These are phyloP conservation scores for Neolamprologus fasciatus DNA, from an alignment of 2,113 vertebrate genomes.

Conservation along the genomic window DNA sequence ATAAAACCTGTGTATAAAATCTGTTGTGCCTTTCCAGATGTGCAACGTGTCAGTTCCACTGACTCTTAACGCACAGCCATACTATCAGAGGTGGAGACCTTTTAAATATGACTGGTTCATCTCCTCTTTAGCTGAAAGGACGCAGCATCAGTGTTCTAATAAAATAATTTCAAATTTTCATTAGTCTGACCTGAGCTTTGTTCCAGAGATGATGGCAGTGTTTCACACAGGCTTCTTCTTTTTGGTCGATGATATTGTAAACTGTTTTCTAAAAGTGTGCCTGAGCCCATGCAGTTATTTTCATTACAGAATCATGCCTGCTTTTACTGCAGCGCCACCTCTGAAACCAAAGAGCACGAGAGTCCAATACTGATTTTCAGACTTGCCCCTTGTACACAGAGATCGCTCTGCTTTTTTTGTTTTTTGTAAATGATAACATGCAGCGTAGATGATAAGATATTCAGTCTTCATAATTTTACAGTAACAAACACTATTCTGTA, in stretches of 20 bases:
- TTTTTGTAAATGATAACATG: background rate
- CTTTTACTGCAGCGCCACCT: background rate
- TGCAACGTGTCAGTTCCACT: background rate
- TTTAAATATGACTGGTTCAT: background rate
- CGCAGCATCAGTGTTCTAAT: background rate
- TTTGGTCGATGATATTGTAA: background rate
- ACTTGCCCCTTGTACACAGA: background rate
- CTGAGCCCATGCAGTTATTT: background rate
- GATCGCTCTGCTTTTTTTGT: background rate
- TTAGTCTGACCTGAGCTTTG: background rate
- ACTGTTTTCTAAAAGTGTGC: background rate
- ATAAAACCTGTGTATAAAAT: background rate
- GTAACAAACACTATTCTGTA: background rate
- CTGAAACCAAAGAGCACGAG: background rate
- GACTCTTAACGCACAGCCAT: background rate
- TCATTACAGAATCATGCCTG: background rate
- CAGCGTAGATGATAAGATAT: background rate
- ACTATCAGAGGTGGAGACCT: background rate
- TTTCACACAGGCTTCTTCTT: background rate
- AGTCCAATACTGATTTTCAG: background rate
- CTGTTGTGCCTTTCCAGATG: background rate
- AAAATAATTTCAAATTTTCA: background rate
- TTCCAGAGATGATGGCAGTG: background rate
- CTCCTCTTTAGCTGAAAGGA: background rate
- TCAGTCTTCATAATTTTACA: background rate